phyloP scores from a whole-genome alignment of 37 sponge, comb jelly and placozoan species.

The Spongilla lacustris region DNA sequence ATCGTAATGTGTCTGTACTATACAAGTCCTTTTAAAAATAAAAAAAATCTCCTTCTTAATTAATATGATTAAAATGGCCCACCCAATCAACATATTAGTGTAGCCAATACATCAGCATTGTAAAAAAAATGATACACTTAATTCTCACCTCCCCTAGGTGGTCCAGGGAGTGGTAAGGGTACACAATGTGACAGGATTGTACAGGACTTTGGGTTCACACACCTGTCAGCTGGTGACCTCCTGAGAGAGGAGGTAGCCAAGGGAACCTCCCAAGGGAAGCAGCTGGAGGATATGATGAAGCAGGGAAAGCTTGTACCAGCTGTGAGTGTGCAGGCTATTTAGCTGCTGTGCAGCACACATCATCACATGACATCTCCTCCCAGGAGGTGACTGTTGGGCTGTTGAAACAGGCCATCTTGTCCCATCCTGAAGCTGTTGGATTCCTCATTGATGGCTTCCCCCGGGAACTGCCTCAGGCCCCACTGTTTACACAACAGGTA shows the following conservation, averaged over 20 bases:
- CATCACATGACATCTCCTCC: background rate
- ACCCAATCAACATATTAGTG: background rate
- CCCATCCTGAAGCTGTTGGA: conserved; percentile 36
- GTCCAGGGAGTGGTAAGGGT: conserved; percentile 93
- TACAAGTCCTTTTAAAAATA: too few species aligned
- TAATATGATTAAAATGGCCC: background rate
- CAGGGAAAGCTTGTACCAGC: conserved; percentile 77
- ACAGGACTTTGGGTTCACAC: conserved; percentile 65
- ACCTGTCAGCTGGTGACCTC: conserved; percentile 90
- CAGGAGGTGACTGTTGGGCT: conserved; percentile 65
- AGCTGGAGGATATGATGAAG: conserved; percentile 74
- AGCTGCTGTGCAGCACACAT: background rate
- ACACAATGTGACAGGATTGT: conserved; percentile 79
- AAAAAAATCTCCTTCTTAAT: too few species aligned
- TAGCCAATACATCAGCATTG: background rate
- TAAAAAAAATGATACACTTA: background rate
- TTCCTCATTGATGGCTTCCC: conserved; percentile 93
- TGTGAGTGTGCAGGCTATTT: conserved; percentile 52
- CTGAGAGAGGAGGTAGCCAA: conserved; percentile 80
- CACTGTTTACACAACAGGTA: conserved; percentile 76
- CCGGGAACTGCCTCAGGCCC: conserved; percentile 73
- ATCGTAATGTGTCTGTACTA: too few species aligned
- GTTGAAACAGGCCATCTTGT: conserved; percentile 59
- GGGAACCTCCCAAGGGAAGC: conserved; percentile 67
- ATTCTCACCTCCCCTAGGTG: conserved; percentile 39